Evolutionary conservation across 2,888 invertebrate species (phyloP).

Genomic region (Oligia fasciuncula): DNA sequence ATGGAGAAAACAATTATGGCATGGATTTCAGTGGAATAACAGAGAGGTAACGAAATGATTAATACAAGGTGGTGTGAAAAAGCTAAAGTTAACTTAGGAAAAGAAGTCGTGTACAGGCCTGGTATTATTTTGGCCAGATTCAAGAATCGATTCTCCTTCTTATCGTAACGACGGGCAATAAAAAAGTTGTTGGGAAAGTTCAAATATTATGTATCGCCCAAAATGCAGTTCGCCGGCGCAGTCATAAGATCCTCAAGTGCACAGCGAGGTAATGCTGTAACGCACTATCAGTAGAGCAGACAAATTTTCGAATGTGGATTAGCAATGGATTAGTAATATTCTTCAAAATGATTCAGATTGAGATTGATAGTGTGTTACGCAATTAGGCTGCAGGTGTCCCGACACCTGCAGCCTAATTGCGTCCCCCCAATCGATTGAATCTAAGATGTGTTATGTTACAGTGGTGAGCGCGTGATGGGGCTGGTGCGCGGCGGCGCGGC

Average conservation of each 20-base stretch:
- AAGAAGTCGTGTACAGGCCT: too few species aligned
- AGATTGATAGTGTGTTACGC: too few species aligned
- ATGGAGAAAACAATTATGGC: conserved; percentile 67
- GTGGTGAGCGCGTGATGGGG: conserved; percentile 91
- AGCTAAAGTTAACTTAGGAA: neutral
- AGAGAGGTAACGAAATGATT: conserved; percentile 67
- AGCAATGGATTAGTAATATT: too few species aligned
- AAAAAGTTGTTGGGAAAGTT: neutral
- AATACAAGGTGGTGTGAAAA: neutral
- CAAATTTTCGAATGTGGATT: too few species aligned
- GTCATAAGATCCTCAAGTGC: neutral
- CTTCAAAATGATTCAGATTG: too few species aligned
- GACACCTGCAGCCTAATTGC: too few species aligned
- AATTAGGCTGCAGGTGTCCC: too few species aligned
- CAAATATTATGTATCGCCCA: too few species aligned
- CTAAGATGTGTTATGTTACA: conserved; percentile 47
- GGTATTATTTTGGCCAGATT: conserved; percentile 3
- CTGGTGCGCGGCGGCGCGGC: conserved; percentile 87
- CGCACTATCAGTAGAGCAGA: too few species aligned
- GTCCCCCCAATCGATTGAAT: neutral
- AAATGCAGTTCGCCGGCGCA: neutral
- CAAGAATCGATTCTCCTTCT: neutral
- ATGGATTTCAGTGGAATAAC: conserved; percentile 83
- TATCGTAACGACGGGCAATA: neutral
- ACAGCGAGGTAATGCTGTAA: too few species aligned